Evolutionary conservation across 1,140 invertebrate species (phyloP).

Genomic region (Cyclargus thomasi): DNA sequence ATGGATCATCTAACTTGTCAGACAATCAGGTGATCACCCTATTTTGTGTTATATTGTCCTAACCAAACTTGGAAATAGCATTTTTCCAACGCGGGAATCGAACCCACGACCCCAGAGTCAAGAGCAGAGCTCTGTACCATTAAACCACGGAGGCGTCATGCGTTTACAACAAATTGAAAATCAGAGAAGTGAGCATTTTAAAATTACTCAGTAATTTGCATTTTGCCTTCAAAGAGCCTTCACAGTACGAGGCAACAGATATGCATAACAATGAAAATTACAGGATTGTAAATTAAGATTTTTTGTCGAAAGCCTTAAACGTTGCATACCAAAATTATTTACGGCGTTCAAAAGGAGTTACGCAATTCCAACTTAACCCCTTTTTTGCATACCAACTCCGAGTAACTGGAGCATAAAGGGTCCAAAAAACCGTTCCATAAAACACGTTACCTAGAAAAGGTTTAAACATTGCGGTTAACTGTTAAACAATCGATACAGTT

Average conservation of each 20-base stretch:
- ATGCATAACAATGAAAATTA: slow-evolving; percentile 13
- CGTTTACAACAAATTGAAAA: not conserved
- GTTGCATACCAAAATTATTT: slow-evolving; percentile 20
- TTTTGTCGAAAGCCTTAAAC: slow-evolving; percentile 4
- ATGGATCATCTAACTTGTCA: no score
- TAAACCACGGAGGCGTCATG: no score
- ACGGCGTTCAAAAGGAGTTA: slow-evolving; percentile 26
- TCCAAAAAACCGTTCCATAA: slow-evolving; percentile 44
- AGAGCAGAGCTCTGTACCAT: no score
- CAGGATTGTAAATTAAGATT: slow-evolving; percentile 9
- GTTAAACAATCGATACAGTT: slow-evolving; percentile 72
- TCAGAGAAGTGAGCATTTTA: not conserved
- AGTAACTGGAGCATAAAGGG: slow-evolving; percentile 65
- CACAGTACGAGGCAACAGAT: not conserved
- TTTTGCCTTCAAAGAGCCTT: not conserved
- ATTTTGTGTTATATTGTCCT: no score
- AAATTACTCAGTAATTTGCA: not conserved
- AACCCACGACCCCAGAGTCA: no score
- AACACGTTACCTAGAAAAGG: slow-evolving; percentile 63
- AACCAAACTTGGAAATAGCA: no score
- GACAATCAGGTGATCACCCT: no score
- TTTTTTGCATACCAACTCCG: slow-evolving; percentile 67
- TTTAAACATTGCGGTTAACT: slow-evolving; percentile 70
- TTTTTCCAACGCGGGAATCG: no score
- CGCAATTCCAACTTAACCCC: slow-evolving; percentile 42